Base-by-base conservation (phyloP, 2,888 invertebrate genomes). In the Dolichopus griseipennis region DNA sequence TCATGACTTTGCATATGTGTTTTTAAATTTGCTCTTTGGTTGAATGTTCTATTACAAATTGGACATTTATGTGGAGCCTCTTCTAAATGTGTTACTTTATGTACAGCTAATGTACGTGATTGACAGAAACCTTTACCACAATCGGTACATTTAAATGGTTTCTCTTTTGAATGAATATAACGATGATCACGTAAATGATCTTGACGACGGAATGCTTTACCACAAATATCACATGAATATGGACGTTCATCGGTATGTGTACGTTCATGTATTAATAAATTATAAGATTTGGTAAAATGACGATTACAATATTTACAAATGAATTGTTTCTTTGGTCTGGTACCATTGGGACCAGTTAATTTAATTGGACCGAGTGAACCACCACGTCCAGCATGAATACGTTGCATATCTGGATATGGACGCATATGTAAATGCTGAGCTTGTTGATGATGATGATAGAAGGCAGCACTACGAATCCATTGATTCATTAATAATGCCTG, bases 101-200 rank as follows among this genome's bases (percentile, higher is more conserved):
- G 98, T 1, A 97, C 97, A 1, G 97, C 95, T 73, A 98, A 83
- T 0, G 98, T 98, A 66, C 98, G 86, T 27, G 95, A 93, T 79
- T 98, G 98, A 80, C 98, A 99, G 83, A 99, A 98, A 7, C 98
- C 98, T 83, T 98, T 98, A 64, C 96, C 96, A 81, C 98, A 98
- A 75, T 96, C 93, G 5, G 87, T 88, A 81, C 98, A 99, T 78
- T 96, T 97, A 84, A 97, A 98, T 0, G 98, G 98, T 81, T 98
- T 98, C 82, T 97, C 96, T 79, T 97, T 97, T 73, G 95, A 95
- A 83, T 98, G 98, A 73, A 97, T 98, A 83, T 97, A 98, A 79
- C 93, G 91, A 84, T 94, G 93, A 79, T 93, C 93, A 82, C 93
- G 87, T 71, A 94, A 86, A 82, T 94, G 93, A 83, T 97, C 97